A percentile compares a stretch with the other conserved stretches of the same genome.
phyloP scores from a whole-genome alignment of 1,140 invertebrate species.

The Ostrea edulis region DNA sequence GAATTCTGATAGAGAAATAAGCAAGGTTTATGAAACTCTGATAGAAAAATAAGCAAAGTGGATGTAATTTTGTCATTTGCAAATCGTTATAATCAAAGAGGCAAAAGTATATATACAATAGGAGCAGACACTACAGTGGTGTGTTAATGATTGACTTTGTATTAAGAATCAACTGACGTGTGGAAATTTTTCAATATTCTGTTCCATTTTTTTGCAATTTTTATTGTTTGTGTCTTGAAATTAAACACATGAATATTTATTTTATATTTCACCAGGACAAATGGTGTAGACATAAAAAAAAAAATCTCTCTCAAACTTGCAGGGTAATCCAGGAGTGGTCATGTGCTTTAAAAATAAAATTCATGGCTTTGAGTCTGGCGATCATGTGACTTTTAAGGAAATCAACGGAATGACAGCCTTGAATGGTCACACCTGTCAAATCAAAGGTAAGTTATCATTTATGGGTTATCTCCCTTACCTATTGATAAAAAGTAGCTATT shows the following conservation, averaged over 20 bases:
- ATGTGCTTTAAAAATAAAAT: slow-evolving; percentile 66
- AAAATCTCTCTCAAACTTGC: slow-evolving; percentile 10
- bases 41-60: slow-evolving; percentile 71
- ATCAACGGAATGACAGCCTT: slow-evolving; percentile 76
- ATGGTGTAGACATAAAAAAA: neutral
- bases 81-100: too few species aligned
- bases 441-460: slow-evolving; percentile 72
- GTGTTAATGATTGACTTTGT: neutral
- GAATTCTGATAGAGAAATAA: too few species aligned
- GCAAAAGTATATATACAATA: too few species aligned
- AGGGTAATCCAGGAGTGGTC: slow-evolving; percentile 77
- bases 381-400: slow-evolving; percentile 78
- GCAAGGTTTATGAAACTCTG: slow-evolving; percentile 43
- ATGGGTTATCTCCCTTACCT: neutral
- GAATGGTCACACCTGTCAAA: slow-evolving; percentile 72
- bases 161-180: too few species aligned
- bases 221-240: too few species aligned
- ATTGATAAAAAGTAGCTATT: too few species aligned
- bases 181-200: too few species aligned
- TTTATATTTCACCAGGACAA: too few species aligned
- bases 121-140: neutral
- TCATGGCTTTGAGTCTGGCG: slow-evolving; percentile 77
- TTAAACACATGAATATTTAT: too few species aligned
- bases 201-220: too few species aligned
- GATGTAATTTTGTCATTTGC: slow-evolving; percentile 69